Conservation (phyloP, 2,888 invertebrate genomes). For the Nephrocerus scutellatus region DNA sequence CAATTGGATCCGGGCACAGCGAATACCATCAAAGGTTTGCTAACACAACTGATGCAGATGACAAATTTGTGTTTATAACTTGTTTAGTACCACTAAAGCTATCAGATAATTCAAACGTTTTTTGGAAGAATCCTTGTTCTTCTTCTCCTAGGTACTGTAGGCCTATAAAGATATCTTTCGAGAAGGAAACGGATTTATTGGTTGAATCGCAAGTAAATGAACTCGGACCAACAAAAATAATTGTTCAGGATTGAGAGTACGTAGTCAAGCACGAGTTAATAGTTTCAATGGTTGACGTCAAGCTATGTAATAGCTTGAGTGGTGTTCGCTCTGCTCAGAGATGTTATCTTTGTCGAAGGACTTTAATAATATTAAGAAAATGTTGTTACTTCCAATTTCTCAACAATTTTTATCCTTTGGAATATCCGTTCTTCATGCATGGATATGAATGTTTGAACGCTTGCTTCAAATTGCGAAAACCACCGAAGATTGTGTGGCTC, state of each 20-base stretch:
- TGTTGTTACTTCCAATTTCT: background rate
- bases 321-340: background rate
- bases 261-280: too few relatives aligned
- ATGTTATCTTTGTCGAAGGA: slow-evolving; percentile 2
- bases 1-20: slow-evolving; percentile 2
- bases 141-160: slow-evolving; percentile 2
- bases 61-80: slow-evolving; percentile 4
- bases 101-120: slow-evolving; percentile 1
- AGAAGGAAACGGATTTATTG: background rate
- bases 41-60: slow-evolving; percentile 6
- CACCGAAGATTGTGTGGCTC: slow-evolving; percentile 1
- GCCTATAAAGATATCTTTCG: slow-evolving; percentile 4
- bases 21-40: slow-evolving; percentile 5
- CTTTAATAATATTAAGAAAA: background rate
- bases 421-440: slow-evolving; percentile 1
- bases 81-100: slow-evolving; percentile 3
- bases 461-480: too few relatives aligned
- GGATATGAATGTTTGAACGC: too few relatives aligned
- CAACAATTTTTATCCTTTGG: too few relatives aligned
- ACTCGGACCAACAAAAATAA: slow-evolving; percentile 1
- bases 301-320: too few relatives aligned
- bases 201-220: background rate
- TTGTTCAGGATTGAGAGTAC: too few relatives aligned
- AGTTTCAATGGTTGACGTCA: too few relatives aligned
- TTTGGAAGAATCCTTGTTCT: slow-evolving; percentile 3